These are phyloP conservation scores for Archips xylosteana DNA, from an alignment of 2,888 invertebrate genomes.

Conservation along the genomic window DNA sequence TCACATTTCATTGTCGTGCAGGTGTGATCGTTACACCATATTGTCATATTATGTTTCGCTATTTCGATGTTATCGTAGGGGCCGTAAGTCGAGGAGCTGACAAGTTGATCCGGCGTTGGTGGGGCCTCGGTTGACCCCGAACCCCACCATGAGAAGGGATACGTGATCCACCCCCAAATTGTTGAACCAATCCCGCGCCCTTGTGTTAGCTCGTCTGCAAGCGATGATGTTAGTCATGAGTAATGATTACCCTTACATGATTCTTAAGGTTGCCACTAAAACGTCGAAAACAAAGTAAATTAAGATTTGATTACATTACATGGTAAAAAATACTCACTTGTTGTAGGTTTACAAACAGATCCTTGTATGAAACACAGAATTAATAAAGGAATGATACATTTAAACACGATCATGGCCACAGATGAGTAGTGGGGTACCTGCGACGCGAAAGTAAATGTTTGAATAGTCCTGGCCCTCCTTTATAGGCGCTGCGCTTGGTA, in stretches of 20 bases:
- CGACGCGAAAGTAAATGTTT: constrained; percentile 70
- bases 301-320: background rate
- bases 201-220: constrained; percentile 70
- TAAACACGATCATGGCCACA: constrained; percentile 62
- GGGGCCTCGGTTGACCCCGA: constrained; percentile 53
- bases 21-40: constrained; percentile 80
- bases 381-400: constrained; percentile 55
- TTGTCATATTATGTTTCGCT: constrained; percentile 69
- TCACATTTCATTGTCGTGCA: constrained; percentile 79
- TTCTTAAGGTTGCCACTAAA: background rate
- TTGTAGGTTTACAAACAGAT: constrained; percentile 66
- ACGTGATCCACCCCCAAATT: constrained; percentile 79
- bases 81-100: constrained; percentile 54
- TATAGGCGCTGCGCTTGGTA: constrained; percentile 64
- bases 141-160: constrained; percentile 78
- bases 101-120: constrained; percentile 56
- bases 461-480: constrained; percentile 62
- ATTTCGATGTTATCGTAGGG: constrained; percentile 63
- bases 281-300: background rate
- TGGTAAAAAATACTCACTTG: constrained; percentile 62
- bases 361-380: constrained; percentile 59
- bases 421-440: constrained; percentile 45
- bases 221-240: constrained; percentile 51
- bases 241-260: constrained; percentile 28
- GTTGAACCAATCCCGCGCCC: constrained; percentile 72